Evolutionary conservation across 1,140 invertebrate species (phyloP).

Genomic region (Magallana gigas): DNA sequence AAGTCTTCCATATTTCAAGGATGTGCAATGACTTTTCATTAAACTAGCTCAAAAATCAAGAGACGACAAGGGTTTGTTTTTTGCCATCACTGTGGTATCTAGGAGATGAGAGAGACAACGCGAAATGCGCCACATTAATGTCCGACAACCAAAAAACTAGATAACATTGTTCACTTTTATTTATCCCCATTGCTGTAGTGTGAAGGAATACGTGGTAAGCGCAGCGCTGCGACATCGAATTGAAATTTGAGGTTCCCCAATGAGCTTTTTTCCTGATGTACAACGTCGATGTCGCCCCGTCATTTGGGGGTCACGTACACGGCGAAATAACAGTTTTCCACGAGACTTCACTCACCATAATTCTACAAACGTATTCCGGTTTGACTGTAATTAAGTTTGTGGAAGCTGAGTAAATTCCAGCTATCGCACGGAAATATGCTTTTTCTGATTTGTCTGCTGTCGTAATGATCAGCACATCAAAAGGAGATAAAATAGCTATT

Average conservation of each 20-base stretch:
- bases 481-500: background rate
- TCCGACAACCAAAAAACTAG: constrained; percentile 36
- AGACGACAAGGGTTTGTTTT: constrained; percentile 10
- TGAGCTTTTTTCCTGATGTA: too few relatives aligned
- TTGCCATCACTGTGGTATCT: background rate
- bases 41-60: constrained; percentile 2
- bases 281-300: too few relatives aligned
- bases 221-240: too few relatives aligned
- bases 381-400: background rate
- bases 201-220: background rate
- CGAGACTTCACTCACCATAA: background rate
- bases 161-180: constrained; percentile 32
- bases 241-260: too few relatives aligned
- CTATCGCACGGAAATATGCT: background rate
- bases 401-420: background rate
- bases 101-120: background rate
- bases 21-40: background rate
- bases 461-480: background rate
- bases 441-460: background rate
- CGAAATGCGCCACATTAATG: constrained; percentile 28
- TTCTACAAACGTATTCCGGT: background rate
- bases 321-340: too few relatives aligned
- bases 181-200: constrained; percentile 14
- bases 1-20: background rate
- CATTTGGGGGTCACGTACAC: too few relatives aligned